phyloP scores from a whole-genome alignment of 2,888 invertebrate genomes.

The Sphaerophoria rueppellii region DNA sequence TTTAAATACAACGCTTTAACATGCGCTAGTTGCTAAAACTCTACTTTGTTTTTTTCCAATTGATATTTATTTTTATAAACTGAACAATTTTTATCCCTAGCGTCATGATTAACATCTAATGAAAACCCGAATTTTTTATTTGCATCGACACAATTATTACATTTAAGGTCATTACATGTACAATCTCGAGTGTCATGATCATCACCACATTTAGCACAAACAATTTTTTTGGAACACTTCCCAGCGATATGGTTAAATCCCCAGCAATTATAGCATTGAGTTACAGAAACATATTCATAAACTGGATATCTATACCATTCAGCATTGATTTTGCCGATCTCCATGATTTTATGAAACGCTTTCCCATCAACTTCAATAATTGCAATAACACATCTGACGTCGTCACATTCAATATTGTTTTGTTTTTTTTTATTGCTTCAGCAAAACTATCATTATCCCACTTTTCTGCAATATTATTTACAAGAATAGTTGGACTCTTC shows the following conservation, averaged over 20 bases:
- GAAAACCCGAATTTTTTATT: background rate
- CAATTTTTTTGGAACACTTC: background rate
- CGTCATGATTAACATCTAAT: background rate
- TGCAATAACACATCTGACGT: conserved; percentile 7
- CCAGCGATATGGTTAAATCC: conserved; percentile 13
- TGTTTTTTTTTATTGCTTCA: conserved; percentile 11
- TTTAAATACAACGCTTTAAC: conserved; percentile 4
- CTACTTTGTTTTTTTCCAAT: background rate
- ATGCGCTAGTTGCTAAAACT: conserved; percentile 4
- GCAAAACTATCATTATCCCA: conserved; percentile 7
- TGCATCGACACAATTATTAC: conserved; percentile 4
- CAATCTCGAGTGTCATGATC: background rate
- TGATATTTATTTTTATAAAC: background rate
- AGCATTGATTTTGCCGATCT: background rate
- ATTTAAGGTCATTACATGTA: conserved; percentile 4
- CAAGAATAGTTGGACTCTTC: conserved; percentile 14
- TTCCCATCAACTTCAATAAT: background rate
- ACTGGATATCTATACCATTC: conserved; percentile 3
- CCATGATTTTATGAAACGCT: background rate
- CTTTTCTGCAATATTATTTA: conserved; percentile 7
- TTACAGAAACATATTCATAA: conserved; percentile 6
- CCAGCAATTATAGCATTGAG: conserved; percentile 17
- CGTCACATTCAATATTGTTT: conserved; percentile 1
- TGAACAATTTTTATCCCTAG: background rate
- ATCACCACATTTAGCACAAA: conserved; percentile 10